Conservation (phyloP, 2,113 vertebrate genomes). For the Mastomys natalensis region DNA sequence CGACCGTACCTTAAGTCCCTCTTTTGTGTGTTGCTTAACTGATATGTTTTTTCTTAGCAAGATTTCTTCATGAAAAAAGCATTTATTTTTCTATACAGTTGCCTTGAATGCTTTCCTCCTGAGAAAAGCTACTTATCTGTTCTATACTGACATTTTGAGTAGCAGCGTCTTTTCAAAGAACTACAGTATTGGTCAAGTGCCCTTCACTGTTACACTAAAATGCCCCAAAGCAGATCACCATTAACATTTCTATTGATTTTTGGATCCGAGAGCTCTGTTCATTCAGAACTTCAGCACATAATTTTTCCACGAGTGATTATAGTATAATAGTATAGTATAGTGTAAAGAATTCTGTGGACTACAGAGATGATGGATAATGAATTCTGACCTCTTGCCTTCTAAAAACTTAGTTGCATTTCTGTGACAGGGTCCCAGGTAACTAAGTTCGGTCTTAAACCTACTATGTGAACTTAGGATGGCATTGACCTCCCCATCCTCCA, state of each 20-base stretch:
- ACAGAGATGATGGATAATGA: neutral
- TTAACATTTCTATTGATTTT: constrained; percentile 55
- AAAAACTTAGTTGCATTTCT: neutral
- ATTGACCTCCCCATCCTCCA: neutral
- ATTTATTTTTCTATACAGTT: constrained; percentile 51
- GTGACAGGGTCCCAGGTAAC: neutral
- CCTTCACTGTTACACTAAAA: constrained; percentile 34
- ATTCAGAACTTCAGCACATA: constrained; percentile 32
- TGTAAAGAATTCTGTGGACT: neutral
- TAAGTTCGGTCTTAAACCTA: neutral
- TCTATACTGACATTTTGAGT: neutral
- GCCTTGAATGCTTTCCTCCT: constrained; percentile 37
- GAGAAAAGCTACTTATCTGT: constrained; percentile 34
- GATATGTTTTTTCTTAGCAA: neutral
- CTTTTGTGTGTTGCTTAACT: neutral
- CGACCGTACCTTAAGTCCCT: neutral
- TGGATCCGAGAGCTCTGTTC: neutral
- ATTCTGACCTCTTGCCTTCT: neutral
- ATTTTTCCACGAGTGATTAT: constrained; percentile 15
- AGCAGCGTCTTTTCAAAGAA: constrained; percentile 50
- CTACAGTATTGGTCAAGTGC: neutral
- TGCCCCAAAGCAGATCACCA: neutral
- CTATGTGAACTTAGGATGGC: neutral
- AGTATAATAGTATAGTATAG: neutral
- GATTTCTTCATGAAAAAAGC: constrained; percentile 44